Percentiles rank a stretch among this genome's conserved stretches.
phyloP scores from a whole-genome alignment of 2,113 vertebrate species.

The Indicator indicator region DNA sequence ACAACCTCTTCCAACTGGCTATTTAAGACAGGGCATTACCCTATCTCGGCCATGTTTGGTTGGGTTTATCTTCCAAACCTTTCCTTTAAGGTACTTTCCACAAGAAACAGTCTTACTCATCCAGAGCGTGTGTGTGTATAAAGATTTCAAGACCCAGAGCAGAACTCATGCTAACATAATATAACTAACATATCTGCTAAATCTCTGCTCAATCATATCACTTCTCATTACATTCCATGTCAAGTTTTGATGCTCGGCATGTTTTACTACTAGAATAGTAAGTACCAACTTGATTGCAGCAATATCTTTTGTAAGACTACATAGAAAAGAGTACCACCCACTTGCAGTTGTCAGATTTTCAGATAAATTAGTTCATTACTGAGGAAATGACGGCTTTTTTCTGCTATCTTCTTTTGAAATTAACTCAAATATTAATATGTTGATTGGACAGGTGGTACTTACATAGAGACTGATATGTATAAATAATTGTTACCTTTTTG shows the following conservation, averaged over 20 bases:
- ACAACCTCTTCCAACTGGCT: background rate
- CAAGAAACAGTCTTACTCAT: background rate
- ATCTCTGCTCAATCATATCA: constrained; percentile 38
- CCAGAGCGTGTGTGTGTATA: background rate
- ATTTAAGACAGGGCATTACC: background rate
- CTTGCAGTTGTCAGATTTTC: constrained; percentile 64
- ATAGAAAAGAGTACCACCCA: constrained; percentile 46
- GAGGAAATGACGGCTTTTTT: constrained; percentile 29
- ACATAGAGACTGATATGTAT: constrained; percentile 44
- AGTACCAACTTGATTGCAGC: constrained; percentile 52
- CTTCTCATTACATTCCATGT: constrained; percentile 32
- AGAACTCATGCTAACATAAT: background rate
- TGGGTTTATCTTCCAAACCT: background rate
- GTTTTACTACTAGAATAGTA: constrained; percentile 57
- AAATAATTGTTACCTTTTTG: constrained; percentile 61
- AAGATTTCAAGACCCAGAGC: background rate
- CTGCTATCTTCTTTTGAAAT: constrained; percentile 39
- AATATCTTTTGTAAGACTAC: constrained; percentile 55
- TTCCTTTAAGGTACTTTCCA: background rate
- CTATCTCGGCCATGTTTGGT: background rate
- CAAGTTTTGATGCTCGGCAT: constrained; percentile 52
- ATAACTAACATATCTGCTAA: constrained; percentile 6
- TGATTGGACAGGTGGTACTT: constrained; percentile 61
- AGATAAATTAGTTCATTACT: constrained; percentile 63
- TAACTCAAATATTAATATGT: constrained; percentile 69